Evolutionary conservation across 2,113 vertebrate genomes (phyloP).

Genomic region (Lamprologus callipterus): DNA sequence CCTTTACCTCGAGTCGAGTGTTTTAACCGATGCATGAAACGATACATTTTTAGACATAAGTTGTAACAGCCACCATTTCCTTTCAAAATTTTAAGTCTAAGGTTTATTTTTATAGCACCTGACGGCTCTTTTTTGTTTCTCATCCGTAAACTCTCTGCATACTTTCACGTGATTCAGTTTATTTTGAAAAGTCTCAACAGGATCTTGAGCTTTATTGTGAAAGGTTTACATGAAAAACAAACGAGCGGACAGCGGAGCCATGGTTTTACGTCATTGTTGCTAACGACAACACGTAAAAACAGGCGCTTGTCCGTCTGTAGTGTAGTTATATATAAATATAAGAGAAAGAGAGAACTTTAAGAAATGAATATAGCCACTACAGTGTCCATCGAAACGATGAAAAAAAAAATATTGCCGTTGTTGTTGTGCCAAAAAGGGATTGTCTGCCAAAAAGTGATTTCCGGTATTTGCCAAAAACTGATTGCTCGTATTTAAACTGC

Average conservation of each 20-base stretch:
- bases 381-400: not conserved
- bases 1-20: not conserved
- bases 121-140: not conserved
- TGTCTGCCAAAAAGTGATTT: too few species aligned
- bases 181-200: not conserved
- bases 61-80: too few species aligned
- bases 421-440: too few species aligned
- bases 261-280: not conserved
- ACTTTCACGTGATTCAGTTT: accelerated
- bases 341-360: not conserved
- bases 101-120: too few species aligned
- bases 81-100: too few species aligned
- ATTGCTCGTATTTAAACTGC: too few species aligned
- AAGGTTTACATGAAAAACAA: not conserved
- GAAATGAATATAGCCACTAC: not conserved
- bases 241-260: not conserved
- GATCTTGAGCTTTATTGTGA: not conserved
- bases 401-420: too few species aligned
- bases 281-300: not conserved
- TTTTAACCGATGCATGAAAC: not conserved
- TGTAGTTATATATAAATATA: not conserved
- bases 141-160: not conserved
- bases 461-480: too few species aligned
- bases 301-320: not conserved
- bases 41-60: too few species aligned